Percentiles rank a stretch among this genome's conserved stretches.
Conservation (phyloP, 1,140 invertebrate genomes). For the Nasonia longicornis region DNA sequence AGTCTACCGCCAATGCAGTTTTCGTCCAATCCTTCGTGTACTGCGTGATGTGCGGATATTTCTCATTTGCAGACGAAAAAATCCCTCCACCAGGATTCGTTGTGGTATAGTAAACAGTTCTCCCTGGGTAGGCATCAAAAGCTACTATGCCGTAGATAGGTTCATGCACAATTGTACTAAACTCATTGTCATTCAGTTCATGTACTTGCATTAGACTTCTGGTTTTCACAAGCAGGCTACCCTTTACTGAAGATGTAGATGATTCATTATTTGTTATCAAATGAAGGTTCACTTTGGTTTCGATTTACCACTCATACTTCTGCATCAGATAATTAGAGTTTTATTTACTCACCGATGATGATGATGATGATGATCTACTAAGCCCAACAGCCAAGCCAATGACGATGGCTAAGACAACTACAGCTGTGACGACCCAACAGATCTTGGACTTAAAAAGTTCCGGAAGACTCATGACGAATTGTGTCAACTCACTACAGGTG, state of each 20-base stretch:
- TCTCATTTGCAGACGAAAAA: not conserved
- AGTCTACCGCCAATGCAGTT: slow-evolving; percentile 1
- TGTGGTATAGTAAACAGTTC: not conserved
- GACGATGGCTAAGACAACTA: too few species aligned
- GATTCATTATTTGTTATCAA: not conserved
- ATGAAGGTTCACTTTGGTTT: not conserved
- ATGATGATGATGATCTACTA: too few species aligned
- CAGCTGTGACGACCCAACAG: too few species aligned
- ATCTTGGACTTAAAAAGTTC: too few species aligned
- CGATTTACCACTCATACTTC: not conserved
- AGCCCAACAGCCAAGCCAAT: too few species aligned
- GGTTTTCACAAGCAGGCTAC: not conserved
- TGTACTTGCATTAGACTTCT: not conserved
- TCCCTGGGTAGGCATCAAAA: not conserved
- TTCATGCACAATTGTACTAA: not conserved
- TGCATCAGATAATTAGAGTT: too few species aligned
- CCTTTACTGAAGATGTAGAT: not conserved
- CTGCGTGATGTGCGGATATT: not conserved
- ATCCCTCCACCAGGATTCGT: not conserved
- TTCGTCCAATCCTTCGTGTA: not conserved
- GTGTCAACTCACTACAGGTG: too few species aligned
- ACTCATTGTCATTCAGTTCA: not conserved
- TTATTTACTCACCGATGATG: too few species aligned
- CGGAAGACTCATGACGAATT: too few species aligned
- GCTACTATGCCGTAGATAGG: not conserved